phyloP scores from a whole-genome alignment of 37 sponge, comb jelly and placozoan genomes.

The Hexactinellida sp. region DNA sequence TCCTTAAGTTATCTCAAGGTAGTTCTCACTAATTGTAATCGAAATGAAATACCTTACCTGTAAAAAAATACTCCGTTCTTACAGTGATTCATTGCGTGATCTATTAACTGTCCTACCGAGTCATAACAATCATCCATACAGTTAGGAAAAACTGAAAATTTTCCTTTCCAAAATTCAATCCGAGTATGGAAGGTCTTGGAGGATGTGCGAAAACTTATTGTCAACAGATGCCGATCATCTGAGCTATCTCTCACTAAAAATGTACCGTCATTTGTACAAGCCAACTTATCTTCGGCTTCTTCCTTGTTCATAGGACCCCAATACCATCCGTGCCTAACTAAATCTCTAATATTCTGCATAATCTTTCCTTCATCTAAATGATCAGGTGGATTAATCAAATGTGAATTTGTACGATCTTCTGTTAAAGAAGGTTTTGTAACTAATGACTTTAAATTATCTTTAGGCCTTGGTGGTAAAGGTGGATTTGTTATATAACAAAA shows the following conservation, averaged over 20 bases:
- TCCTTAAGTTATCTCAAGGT: too few relatives aligned
- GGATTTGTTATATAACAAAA: background rate
- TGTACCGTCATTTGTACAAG: slow-evolving; percentile 48
- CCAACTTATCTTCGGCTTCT: slow-evolving; percentile 69
- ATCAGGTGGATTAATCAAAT: background rate
- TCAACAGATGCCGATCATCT: slow-evolving; percentile 68
- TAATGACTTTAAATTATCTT: background rate
- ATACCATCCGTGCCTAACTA: slow-evolving; percentile 76
- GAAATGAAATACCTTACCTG: background rate
- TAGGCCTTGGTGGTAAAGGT: background rate
- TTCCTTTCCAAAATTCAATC: slow-evolving; percentile 60
- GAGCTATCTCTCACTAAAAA: slow-evolving; percentile 85
- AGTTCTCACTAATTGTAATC: too few relatives aligned
- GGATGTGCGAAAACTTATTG: slow-evolving; percentile 73
- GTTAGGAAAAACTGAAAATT: slow-evolving; percentile 70
- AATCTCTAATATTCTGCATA: slow-evolving; percentile 28
- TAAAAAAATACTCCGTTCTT: slow-evolving; percentile 56
- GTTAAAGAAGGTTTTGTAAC: background rate
- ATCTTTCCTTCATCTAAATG: background rate
- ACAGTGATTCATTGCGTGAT: slow-evolving; percentile 55
- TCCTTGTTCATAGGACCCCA: slow-evolving; percentile 81
- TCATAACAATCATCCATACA: slow-evolving; percentile 52
- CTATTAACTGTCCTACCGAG: slow-evolving; percentile 67
- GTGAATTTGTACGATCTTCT: background rate
- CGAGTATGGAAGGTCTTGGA: slow-evolving; percentile 76